Base-by-base conservation (phyloP, 2,888 invertebrate genomes). In the Eristalinus aeneus region DNA sequence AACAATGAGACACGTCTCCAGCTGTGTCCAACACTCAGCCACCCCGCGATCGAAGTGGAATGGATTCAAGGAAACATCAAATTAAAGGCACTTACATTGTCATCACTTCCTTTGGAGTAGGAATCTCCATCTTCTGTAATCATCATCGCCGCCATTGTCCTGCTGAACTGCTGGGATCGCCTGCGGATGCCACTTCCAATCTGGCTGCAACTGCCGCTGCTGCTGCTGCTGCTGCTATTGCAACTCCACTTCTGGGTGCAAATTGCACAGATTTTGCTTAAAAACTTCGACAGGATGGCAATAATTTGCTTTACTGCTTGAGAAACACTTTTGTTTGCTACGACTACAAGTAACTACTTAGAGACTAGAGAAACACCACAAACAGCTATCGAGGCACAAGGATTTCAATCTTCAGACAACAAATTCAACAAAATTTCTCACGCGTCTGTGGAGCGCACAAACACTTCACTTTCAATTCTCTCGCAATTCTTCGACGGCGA, bases 211-310 rank as follows among this genome's bases (percentile, higher is more conserved):
- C 73, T 60, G 22, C 53, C 69, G 27, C 64, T 58, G 16, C 54
- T 58, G 69, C 65, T 72, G 22, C 61, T 34, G 64, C 73, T 54
- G 27, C 54, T 56, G 61, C 77, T 64, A 12, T 58, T 69, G 54
- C 77, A 58, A 58, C 77, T 87, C 78, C 86, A 87, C 86, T 87
- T 87, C 82, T 82, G 78, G 79, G 87, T 87, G 87, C 87, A 87
- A 60, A 87, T 83, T 68, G 87, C 87, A 87, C 87, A 79, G 75
- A 83, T 79, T 79, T 87, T 87, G 23, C 83, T 87, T 64, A 87
- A 53, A 83, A 87, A 83, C 83, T 72, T 87, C 87, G 87, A 83
- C 87, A 87, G 87, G 78, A 75, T 87, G 78, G 72, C 83, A 68
- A 64, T 58, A 67, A 56, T 69, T 74, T 69, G 73, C 46, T 39